Base-by-base conservation (phyloP, 53 echinoderm and acorn worm genomes). In the Mesocentrotus franciscanus region DNA sequence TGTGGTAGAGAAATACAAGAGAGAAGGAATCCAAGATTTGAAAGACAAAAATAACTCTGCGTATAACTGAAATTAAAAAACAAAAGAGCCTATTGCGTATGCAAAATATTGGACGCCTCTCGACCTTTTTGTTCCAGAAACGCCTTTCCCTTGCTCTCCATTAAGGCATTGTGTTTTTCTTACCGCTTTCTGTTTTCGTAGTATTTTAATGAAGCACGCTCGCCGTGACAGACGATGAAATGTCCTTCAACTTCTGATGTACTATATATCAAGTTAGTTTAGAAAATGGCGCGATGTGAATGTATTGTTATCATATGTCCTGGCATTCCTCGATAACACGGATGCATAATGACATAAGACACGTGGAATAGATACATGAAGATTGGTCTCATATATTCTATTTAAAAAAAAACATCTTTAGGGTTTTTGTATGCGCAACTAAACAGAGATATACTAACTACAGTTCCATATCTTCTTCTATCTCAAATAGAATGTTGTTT, bases 171-270 rank as follows among this genome's bases (percentile, higher is more conserved):
- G 42, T 81, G 42, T 36, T 39, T 81, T 81, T 81, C 22, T 42
- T 81, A 36, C 22, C 39, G 81, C 39, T 81, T 18, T 39, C 42
- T 22, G 39, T 39, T 81, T 42, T 81, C 17, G 18, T 42, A 39
- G 81, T 81, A 18, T 81, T 81, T 20, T 39, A 39, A 36, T 39
- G 81, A 81, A 81, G 34, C 18, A 42, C 42, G 81, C 81, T 81
- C 22, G 16, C 20, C 81, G 17, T 8, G 33, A 39, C 42, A 81
- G 81, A 81, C 81, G 33, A 10, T 81, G 42, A 16, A 81, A 81
- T 20, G 81, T 81, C 81, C 81, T 81, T 81, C 81, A 81, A 36
- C 36, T 81, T 36, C 18, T 20, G 36, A 81, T 81, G 81, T 81
- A 81, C 81, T 81, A 81, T 81, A 81, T 81, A 15, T 81, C 29